Percentiles rank a stretch among this genome's conserved stretches.
Conservation (phyloP, 2,888 invertebrate genomes). For the Lepetodrilus schrolli region DNA sequence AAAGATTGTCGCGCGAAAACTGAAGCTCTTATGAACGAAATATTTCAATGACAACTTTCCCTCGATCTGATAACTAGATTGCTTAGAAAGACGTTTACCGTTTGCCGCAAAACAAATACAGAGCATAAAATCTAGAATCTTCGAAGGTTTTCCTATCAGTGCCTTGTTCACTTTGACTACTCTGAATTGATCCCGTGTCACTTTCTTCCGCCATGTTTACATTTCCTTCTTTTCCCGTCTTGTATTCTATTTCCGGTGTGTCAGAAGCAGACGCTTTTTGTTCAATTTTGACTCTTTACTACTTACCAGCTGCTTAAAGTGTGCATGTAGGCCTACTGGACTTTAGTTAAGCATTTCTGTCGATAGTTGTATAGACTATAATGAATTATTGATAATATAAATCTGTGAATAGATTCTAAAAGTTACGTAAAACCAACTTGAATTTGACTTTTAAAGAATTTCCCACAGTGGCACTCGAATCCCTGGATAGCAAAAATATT, state of each 20-base stretch:
- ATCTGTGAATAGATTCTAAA: neutral
- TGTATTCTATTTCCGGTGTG: conserved; percentile 20
- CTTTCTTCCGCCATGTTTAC: conserved; percentile 45
- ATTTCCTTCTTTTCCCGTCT: neutral
- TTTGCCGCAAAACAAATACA: conserved; percentile 47
- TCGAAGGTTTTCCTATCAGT: conserved; percentile 38
- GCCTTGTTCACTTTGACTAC: conserved; percentile 35
- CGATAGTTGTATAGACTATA: neutral
- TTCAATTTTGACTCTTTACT: too few species aligned
- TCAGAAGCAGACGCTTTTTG: neutral
- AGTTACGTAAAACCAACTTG: too few species aligned
- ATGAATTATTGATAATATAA: neutral
- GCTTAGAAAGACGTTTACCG: conserved; percentile 34
- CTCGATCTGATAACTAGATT: too few species aligned
- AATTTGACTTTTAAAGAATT: too few species aligned
- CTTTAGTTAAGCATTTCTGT: too few species aligned
- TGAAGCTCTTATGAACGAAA: too few species aligned
- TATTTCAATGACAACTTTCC: too few species aligned
- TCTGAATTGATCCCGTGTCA: conserved; percentile 41
- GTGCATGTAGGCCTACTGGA: too few species aligned
- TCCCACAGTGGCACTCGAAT: too few species aligned
- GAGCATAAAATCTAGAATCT: conserved; percentile 44
- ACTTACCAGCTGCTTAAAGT: too few species aligned
- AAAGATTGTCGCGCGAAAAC: too few species aligned
- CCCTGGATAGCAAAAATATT: too few species aligned